These are phyloP conservation scores for Caranx ignobilis DNA, from an alignment of 2,113 vertebrate genomes.

Conservation along the genomic window DNA sequence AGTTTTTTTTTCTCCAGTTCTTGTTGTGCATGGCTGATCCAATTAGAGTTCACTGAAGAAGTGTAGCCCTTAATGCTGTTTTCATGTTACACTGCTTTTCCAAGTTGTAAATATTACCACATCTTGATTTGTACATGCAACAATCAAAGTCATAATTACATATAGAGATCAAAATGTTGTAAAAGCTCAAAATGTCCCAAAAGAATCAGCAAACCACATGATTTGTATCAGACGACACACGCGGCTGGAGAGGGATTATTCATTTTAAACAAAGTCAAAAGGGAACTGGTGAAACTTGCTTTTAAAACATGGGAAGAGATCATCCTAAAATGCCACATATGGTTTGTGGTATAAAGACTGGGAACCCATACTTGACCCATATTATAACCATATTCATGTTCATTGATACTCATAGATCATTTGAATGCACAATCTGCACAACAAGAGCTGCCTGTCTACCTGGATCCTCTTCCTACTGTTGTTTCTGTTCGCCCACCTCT, in stretches of 20 bases:
- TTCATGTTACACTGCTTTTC: not conserved
- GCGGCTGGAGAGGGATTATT: not conserved
- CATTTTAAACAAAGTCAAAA: not conserved
- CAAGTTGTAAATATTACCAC: not conserved
- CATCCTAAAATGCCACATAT: not conserved
- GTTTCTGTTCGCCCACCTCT: not conserved
- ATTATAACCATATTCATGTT: not conserved
- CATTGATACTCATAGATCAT: not conserved
- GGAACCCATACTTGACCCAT: not conserved
- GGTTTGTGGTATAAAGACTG: not conserved
- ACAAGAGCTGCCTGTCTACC: not conserved
- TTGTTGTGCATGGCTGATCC: not conserved
- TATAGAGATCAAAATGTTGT: not conserved
- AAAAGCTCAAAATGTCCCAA: not conserved
- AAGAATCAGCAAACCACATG: not conserved
- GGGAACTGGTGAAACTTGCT: not conserved
- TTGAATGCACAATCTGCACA: constrained; percentile 11
- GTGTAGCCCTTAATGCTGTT: not conserved
- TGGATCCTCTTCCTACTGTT: not conserved
- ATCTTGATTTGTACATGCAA: not conserved
- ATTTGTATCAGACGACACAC: not conserved
- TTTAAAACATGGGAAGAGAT: not conserved
- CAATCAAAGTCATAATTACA: not conserved
- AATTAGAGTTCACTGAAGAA: not conserved
- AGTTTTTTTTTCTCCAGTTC: not conserved